Conservation (phyloP, 1,140 invertebrate species). For the Halictus rubicundus region DNA sequence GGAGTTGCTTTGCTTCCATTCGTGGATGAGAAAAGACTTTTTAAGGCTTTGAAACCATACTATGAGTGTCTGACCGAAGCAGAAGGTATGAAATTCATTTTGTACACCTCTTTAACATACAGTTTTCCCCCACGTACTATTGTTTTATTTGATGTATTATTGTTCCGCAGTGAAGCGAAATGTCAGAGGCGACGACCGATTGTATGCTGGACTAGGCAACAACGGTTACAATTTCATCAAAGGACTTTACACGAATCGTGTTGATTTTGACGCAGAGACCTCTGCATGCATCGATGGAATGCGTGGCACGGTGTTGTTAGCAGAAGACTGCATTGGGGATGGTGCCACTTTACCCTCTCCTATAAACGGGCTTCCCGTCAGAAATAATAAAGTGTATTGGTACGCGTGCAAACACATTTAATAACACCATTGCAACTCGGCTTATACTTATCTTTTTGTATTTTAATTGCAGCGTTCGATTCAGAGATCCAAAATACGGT, state of each 20-base stretch:
- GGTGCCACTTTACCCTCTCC: constrained; percentile 87
- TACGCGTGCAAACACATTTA: constrained; percentile 63
- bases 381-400: constrained; percentile 80
- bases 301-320: constrained; percentile 86
- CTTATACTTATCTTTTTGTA: not conserved
- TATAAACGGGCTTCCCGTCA: constrained; percentile 83
- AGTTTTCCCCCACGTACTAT: too few relatives aligned
- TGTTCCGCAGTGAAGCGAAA: constrained; percentile 81
- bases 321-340: constrained; percentile 84
- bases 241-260: constrained; percentile 84
- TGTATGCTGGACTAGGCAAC: constrained; percentile 89
- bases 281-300: constrained; percentile 86
- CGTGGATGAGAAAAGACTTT: constrained; percentile 96
- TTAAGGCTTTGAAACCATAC: constrained; percentile 91
- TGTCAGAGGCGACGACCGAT: constrained; percentile 87
- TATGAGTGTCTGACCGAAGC: constrained; percentile 90
- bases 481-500: constrained; percentile 90
- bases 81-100: constrained; percentile 84
- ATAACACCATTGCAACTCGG: not conserved
- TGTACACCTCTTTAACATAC: not conserved
- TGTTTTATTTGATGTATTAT: not conserved
- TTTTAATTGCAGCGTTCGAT: constrained; percentile 86
- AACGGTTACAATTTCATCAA: constrained; percentile 85
- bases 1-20: constrained; percentile 98
- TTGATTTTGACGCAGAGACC: constrained; percentile 80